phyloP scores from a whole-genome alignment of 2,797 vertebrate genomes.

The Carcharodon carcharias region DNA sequence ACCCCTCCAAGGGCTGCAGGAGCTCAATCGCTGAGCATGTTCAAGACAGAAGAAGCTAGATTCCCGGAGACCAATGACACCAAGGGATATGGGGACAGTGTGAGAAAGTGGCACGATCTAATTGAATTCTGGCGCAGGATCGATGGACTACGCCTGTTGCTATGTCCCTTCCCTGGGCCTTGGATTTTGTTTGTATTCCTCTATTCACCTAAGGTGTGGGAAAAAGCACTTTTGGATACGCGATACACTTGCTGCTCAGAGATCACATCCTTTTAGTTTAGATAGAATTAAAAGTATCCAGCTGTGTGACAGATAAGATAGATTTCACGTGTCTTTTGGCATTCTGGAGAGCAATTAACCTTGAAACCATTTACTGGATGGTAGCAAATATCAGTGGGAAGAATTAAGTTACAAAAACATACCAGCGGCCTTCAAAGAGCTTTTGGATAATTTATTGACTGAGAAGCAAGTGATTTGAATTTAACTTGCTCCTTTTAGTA shows the following conservation, averaged over 20 bases:
- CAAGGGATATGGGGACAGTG: too few relatives aligned
- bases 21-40: too few relatives aligned
- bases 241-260: too few relatives aligned
- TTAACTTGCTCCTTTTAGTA: not conserved
- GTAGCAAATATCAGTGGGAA: not conserved
- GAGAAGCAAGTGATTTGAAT: not conserved
- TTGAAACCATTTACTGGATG: not conserved
- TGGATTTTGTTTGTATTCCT: not conserved
- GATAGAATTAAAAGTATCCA: not conserved
- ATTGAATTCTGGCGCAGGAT: too few relatives aligned
- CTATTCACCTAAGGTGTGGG: too few relatives aligned
- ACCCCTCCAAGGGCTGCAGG: too few relatives aligned
- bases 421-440: not conserved
- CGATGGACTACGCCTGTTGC: too few relatives aligned
- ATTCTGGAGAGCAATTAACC: not conserved
- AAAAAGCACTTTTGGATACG: not conserved
- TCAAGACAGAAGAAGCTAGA: too few relatives aligned
- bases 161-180: too few relatives aligned
- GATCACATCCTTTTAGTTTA: not conserved
- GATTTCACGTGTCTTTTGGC: not conserved
- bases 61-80: too few relatives aligned
- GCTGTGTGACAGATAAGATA: not conserved
- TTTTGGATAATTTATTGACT: conserved; percentile 25
- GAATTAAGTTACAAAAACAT: conserved; percentile 2
- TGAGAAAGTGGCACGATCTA: too few relatives aligned